Conservation (phyloP, 2,113 vertebrate genomes). For the Triplophysa tibetana region DNA sequence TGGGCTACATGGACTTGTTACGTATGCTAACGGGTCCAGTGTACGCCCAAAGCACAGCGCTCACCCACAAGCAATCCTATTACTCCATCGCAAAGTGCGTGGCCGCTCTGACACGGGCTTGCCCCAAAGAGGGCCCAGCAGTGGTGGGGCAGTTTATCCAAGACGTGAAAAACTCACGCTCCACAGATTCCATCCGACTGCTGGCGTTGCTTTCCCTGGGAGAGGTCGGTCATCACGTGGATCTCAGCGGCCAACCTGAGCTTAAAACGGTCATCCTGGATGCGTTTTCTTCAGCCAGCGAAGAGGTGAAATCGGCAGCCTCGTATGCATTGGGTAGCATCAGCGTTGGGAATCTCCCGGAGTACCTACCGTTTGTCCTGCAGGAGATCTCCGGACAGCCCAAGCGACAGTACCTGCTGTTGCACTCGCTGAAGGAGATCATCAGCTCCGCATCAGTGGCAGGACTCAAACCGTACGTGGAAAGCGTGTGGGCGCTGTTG, state of each 20-base stretch:
- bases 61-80: conserved; percentile 98
- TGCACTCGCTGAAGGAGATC: conserved; percentile 98
- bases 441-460: conserved; percentile 93
- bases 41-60: conserved; percentile 90
- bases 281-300: conserved; percentile 95
- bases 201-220: conserved; percentile 93
- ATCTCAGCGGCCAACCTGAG: conserved; percentile 94
- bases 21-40: conserved; percentile 96
- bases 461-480: conserved; percentile 95
- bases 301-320: conserved; percentile 97
- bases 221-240: conserved; percentile 97
- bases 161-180: conserved; percentile 97
- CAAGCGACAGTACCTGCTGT: conserved; percentile 94
- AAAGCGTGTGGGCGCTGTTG: conserved; percentile 93
- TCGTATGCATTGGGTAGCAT: conserved; percentile 97
- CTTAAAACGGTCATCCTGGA: conserved; percentile 96
- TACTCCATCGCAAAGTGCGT: conserved; percentile 99
- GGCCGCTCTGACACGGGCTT: conserved; percentile 93
- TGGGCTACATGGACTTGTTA: conserved; percentile 97
- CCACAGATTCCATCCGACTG: conserved; percentile 96
- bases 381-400: conserved; percentile 97
- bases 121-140: conserved; percentile 92
- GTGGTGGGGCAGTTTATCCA: conserved; percentile 99
- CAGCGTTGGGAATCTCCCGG: conserved; percentile 95
- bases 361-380: conserved; percentile 97